These are phyloP conservation scores for Sander lucioperca DNA, from an alignment of 2,113 vertebrate species.

Conservation along the genomic window DNA sequence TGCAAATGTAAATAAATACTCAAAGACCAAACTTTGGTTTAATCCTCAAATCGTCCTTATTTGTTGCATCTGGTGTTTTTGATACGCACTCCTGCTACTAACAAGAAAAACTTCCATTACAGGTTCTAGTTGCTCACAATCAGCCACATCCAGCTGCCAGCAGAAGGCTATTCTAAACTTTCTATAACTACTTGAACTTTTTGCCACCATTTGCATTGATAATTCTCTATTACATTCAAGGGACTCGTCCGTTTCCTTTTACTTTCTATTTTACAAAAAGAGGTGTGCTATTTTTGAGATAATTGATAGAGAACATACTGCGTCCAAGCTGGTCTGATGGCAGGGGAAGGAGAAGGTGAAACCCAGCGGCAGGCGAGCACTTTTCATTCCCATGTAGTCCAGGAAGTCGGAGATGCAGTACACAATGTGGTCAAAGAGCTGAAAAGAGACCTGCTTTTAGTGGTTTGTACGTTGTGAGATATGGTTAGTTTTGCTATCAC, in stretches of 20 bases:
- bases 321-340: conserved; percentile 94
- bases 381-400: conserved; percentile 99
- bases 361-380: conserved; percentile 93
- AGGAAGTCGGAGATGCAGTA: conserved; percentile 98
- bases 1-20: too few species aligned
- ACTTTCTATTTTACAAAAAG: neutral
- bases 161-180: too few species aligned
- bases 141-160: neutral
- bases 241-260: too few species aligned
- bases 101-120: too few species aligned
- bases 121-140: neutral
- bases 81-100: too few species aligned
- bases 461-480: neutral
- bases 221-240: too few species aligned
- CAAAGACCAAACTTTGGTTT: too few species aligned
- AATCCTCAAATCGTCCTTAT: too few species aligned
- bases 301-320: conserved; percentile 82
- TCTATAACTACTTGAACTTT: neutral
- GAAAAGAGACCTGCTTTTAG: conserved; percentile 37
- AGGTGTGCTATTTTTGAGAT: neutral
- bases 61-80: too few species aligned
- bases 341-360: conserved; percentile 99
- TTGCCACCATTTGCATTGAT: neutral
- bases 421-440: conserved; percentile 99
- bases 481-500: neutral